Evolutionary conservation across 92 coral and sea anemone genomes (phyloP), one percentile per base, ranked within the genome.

Genomic region (Hydrozoanthus gracilis): DNA sequence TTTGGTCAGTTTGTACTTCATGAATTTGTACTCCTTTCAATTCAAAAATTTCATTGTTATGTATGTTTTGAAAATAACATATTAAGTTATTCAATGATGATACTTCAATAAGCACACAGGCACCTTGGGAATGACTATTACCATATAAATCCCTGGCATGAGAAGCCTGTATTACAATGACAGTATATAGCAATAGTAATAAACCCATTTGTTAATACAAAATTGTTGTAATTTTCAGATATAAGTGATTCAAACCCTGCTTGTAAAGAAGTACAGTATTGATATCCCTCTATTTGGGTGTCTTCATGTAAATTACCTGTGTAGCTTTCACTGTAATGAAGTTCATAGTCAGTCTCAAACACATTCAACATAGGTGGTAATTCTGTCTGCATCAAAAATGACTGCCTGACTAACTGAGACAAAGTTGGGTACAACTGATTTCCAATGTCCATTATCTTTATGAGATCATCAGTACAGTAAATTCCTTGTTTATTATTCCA

Each of bases 401-500:
- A 71, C 51, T 88, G 87, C 49, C 52, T 71, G 45, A 86, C 56
- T 70, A 91, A 65, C 61, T 74, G 78, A 16, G 91, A 87, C 61
- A 84, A 71, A 66, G 61, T 14, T 77, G 83, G 69, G 73, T 91
- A 91, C 77, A 91, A 82, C 84, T 91, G 73, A 61, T 91, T 88
- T 58, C 91, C 93, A 72, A 88, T 20, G 66, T 84, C 72, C 89
- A 91, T 77, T 56, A 88, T 83, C 49, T 67, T 50, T 44, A 27
- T 27, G 35, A 27, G 35, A 27, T 27, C 35, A 27, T 27, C 35
- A 27, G 35, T 2, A 27, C 35, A 27, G 35, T 27, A 27, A 27
- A 27, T 27, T 27, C 35, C 35, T 27, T 27, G 35, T 27, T 27
- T 27, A 27, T 27, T 27, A 27, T 27, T 27, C 35, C 35, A 27